Base-by-base conservation (phyloP, 37 sponge, comb jelly and placozoan genomes). In the Chondrilla cf. caribensis region DNA sequence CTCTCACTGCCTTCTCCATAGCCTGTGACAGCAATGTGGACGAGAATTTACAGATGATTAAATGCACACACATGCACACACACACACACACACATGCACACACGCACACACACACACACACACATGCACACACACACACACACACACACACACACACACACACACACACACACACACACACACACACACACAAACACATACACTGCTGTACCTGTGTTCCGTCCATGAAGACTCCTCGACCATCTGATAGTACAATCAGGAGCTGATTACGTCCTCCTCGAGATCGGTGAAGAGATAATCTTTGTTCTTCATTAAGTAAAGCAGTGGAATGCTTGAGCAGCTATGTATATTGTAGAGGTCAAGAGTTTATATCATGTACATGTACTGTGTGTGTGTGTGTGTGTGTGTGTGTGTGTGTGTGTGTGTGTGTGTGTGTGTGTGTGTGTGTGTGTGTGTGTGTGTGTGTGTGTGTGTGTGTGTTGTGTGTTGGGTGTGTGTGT, bases 161-260 rank as follows among this genome's bases (percentile, higher is more conserved):
- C n/a, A n/a, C n/a, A n/a, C n/a, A n/a, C n/a, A n/a, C n/a, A n/a
- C n/a, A n/a, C n/a, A n/a, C n/a, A n/a, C n/a, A n/a, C n/a, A n/a
- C n/a, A n/a, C n/a, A n/a, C n/a, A n/a, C n/a, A n/a, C n/a, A n/a
- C n/a, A n/a, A n/a, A n/a, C n/a, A n/a, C n/a, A n/a, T n/a, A n/a
- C n/a, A n/a, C n/a, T n/a, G n/a, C n/a, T n/a, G n/a, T n/a, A 95
- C 95, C 82, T 54, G 68, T 47, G 79, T 72, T 26, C 97, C 97
- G 58, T 94, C 94, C 17, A 82, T 87, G 85, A 95, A 95, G 31
- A 95, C 87, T 14, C 99, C 99, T 70, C 99, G 87, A 9, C 99
- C 99, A 90, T 98, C 99, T 37, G 96, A 96, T 29, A 98, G 70
- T 7, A 98, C 84, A 17, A 98, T 58, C 82, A 98, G 57, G 38